Percentiles rank a stretch among this genome's conserved stretches.
These are phyloP conservation scores for Sitta europaea DNA, from an alignment of 2,113 vertebrate genomes.

Conservation along the genomic window DNA sequence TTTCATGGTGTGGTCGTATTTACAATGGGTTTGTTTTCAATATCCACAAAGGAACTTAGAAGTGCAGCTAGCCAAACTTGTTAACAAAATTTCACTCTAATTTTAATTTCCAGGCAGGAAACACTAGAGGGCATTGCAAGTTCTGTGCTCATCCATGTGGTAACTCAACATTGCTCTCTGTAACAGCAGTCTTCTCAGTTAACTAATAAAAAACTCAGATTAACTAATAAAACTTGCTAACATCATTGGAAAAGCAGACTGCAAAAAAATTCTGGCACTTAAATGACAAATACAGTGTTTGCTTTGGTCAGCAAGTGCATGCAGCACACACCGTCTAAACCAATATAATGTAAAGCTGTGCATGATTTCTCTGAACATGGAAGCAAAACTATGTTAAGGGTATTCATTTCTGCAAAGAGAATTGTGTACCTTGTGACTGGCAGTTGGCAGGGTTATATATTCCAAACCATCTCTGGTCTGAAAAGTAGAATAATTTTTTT, in stretches of 20 bases:
- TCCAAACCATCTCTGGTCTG: not conserved
- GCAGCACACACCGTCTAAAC: not conserved
- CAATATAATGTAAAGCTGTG: not conserved
- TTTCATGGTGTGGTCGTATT: not conserved
- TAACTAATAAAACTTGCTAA: not conserved
- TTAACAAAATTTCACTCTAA: not conserved
- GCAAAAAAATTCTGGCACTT: not conserved
- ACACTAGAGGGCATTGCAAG: slow-evolving; percentile 74
- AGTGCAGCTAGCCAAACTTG: not conserved
- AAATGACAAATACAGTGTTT: not conserved
- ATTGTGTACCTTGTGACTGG: not conserved
- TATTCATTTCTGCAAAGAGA: not conserved
- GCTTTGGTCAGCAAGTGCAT: not conserved
- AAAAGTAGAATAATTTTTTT: not conserved
- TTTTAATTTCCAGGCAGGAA: slow-evolving; percentile 42
- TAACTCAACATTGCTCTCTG: not conserved
- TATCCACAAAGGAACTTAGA: not conserved
- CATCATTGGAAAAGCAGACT: not conserved
- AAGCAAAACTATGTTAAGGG: not conserved
- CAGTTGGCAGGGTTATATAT: not conserved
- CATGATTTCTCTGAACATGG: not conserved
- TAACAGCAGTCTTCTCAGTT: not conserved
- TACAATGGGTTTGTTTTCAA: not conserved
- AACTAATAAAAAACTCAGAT: not conserved
- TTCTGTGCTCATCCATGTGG: slow-evolving; percentile 23